Conservation (phyloP, 2,888 invertebrate species). For the Athalia circularis region DNA sequence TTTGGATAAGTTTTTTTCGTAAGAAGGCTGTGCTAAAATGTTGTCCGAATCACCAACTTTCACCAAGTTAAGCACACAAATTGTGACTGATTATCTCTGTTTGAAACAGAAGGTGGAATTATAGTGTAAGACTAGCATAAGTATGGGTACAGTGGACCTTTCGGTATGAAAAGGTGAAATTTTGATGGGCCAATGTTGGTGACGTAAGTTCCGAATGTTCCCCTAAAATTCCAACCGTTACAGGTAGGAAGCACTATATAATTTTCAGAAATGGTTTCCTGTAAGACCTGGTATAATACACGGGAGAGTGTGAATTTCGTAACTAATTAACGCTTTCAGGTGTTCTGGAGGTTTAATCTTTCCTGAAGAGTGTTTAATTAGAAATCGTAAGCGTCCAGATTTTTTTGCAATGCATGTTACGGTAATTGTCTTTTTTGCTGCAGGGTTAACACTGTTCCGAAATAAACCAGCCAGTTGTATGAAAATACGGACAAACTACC, state of each 20-base stretch:
- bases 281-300: constrained; percentile 6
- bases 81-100: neutral
- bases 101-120: constrained; percentile 13
- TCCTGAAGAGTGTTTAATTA: constrained; percentile 56
- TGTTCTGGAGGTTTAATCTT: constrained; percentile 6
- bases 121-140: neutral
- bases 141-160: neutral
- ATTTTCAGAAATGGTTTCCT: constrained; percentile 2
- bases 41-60: no score
- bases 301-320: constrained; percentile 6
- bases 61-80: no score
- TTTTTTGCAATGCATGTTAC: no score
- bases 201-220: constrained; percentile 25
- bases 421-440: constrained; percentile 36
- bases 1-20: no score
- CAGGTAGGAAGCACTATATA: neutral
- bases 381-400: constrained; percentile 59
- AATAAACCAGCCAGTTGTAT: constrained; percentile 16
- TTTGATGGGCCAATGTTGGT: constrained; percentile 14
- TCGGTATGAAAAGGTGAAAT: constrained; percentile 2
- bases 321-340: constrained; percentile 24
- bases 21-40: no score
- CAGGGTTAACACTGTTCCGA: neutral
- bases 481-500: constrained; percentile 5
- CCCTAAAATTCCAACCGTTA: constrained; percentile 1